Conservation (phyloP, 37 sponge, comb jelly and placozoan genomes). For the Theonella swinhoei region DNA sequence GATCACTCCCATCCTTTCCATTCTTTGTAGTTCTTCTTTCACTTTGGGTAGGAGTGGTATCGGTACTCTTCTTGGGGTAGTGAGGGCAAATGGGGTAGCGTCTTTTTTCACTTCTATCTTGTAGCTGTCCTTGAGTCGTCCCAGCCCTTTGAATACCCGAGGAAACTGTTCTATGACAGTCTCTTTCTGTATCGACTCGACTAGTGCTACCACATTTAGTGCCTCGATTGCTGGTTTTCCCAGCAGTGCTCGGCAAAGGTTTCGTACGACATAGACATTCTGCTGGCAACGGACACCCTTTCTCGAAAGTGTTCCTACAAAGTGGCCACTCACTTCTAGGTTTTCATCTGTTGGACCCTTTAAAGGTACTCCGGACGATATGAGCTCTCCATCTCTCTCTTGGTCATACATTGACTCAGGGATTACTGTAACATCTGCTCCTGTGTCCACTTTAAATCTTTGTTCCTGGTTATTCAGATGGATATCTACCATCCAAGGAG, state of each 20-base stretch:
- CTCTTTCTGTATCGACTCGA: not conserved
- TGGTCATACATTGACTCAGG: not conserved
- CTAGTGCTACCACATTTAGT: not conserved
- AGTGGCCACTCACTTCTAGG: not conserved
- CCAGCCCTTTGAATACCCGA: constrained; percentile 30
- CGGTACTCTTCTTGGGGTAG: constrained; percentile 42
- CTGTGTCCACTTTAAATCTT: constrained; percentile 12
- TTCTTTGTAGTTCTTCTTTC: constrained; percentile 53
- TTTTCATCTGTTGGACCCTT: not conserved
- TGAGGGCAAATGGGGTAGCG: constrained; percentile 20
- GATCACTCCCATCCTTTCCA: constrained; percentile 46
- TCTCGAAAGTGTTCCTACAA: not conserved
- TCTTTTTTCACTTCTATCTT: constrained; percentile 16
- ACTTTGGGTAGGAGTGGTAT: constrained; percentile 40
- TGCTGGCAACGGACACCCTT: not conserved
- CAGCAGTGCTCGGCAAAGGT: not conserved
- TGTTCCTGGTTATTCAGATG: not conserved
- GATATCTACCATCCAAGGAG: constrained; percentile 3
- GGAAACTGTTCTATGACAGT: not conserved
- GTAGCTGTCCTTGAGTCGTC: constrained; percentile 23
- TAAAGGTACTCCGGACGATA: not conserved
- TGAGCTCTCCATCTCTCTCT: not conserved
- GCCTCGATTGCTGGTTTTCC: constrained; percentile 43
- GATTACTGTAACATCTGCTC: constrained; percentile 15
- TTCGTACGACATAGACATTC: not conserved